These are phyloP conservation scores for Petrosia ficiformis DNA, from an alignment of 37 sponge, comb jelly and placozoan genomes.

Conservation along the genomic window DNA sequence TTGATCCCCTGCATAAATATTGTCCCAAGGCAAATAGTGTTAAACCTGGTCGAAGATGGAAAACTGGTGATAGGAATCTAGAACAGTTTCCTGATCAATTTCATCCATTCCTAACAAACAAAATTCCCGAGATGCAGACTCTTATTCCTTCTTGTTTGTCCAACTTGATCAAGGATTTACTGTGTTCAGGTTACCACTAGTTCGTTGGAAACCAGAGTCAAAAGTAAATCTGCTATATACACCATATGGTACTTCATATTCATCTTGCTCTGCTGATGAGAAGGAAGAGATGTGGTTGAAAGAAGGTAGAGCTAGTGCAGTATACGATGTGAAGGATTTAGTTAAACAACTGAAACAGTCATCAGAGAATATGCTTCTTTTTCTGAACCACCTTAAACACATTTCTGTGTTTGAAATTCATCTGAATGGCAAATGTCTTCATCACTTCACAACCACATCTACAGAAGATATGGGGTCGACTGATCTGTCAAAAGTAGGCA, in stretches of 20 bases:
- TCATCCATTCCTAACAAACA: slow-evolving; percentile 37
- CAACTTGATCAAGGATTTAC: slow-evolving; percentile 48
- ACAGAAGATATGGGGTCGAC: too few relatives aligned
- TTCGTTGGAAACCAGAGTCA: background rate
- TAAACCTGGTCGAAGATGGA: slow-evolving; percentile 44
- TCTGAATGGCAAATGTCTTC: slow-evolving; percentile 21
- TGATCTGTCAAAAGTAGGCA: too few relatives aligned
- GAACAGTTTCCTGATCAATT: slow-evolving; percentile 46
- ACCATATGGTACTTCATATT: too few relatives aligned
- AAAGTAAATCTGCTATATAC: background rate
- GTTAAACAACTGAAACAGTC: background rate
- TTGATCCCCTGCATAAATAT: slow-evolving; percentile 61
- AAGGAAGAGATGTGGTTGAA: background rate
- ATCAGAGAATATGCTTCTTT: slow-evolving; percentile 44
- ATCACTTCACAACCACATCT: slow-evolving; percentile 26
- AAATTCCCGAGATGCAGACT: too few relatives aligned
- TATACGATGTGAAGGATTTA: slow-evolving; percentile 3
- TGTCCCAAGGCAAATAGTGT: background rate
- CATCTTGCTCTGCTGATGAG: too few relatives aligned
- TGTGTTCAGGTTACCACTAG: slow-evolving; percentile 59
- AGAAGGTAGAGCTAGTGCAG: slow-evolving; percentile 6
- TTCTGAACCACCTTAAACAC: slow-evolving; percentile 41
- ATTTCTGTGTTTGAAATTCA: slow-evolving; percentile 61
- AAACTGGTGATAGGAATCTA: background rate
- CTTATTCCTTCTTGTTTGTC: too few relatives aligned